A percentile compares a stretch with the other conserved stretches of the same genome.
Evolutionary conservation across 2,888 invertebrate species (phyloP).

Genomic region (Leptinotarsa rubiginosa): DNA sequence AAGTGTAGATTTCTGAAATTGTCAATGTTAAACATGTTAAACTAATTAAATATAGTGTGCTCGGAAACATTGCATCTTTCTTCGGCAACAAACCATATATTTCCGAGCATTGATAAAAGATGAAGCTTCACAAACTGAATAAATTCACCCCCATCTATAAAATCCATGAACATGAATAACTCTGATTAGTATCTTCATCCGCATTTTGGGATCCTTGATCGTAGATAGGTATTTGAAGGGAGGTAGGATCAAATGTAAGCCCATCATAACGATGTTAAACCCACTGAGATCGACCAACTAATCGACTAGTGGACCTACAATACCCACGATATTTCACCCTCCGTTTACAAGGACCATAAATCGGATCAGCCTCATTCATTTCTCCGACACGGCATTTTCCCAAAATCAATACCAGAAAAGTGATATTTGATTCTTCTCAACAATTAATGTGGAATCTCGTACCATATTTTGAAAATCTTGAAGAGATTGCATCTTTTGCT

Average conservation of each 20-base stretch:
- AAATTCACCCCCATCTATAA: background rate
- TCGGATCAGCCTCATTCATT: slow-evolving; percentile 40
- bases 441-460: background rate
- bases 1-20: no score
- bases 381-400: slow-evolving; percentile 13
- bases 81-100: background rate
- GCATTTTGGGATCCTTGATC: slow-evolving; percentile 26
- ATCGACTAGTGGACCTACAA: slow-evolving; percentile 44
- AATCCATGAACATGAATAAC: slow-evolving; percentile 27
- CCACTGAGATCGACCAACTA: slow-evolving; percentile 48
- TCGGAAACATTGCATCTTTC: background rate
- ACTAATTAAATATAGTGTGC: background rate
- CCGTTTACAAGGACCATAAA: slow-evolving; percentile 38
- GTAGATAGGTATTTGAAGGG: slow-evolving; percentile 43
- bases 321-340: slow-evolving; percentile 42
- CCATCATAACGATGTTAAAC: slow-evolving; percentile 54
- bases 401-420: slow-evolving; percentile 16
- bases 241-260: slow-evolving; percentile 46
- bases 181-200: slow-evolving; percentile 37
- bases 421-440: background rate
- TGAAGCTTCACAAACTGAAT: background rate
- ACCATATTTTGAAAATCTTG: no score
- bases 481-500: no score
- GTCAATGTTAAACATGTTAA: no score
- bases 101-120: background rate